Conservation (phyloP, 2,113 vertebrate genomes). For the Gulo gulo region DNA sequence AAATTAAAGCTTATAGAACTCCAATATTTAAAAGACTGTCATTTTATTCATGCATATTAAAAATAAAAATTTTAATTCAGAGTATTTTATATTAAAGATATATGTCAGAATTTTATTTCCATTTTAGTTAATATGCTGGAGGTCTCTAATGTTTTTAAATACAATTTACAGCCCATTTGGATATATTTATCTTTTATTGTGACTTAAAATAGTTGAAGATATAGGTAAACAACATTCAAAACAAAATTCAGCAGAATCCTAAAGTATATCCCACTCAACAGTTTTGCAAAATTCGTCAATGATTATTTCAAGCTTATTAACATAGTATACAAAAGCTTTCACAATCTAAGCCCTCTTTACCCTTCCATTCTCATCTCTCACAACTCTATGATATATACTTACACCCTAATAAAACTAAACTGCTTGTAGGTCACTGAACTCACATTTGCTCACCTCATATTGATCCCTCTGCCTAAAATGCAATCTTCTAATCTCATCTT, state of each 20-base stretch:
- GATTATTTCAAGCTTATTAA: background rate
- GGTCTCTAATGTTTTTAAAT: background rate
- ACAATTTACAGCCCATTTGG: background rate
- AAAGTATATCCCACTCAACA: background rate
- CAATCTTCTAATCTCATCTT: background rate
- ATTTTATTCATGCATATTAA: background rate
- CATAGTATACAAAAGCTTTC: background rate
- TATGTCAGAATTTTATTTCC: background rate
- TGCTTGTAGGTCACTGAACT: background rate
- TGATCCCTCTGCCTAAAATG: background rate
- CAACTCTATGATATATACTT: background rate
- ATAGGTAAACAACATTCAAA: background rate
- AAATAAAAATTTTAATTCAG: background rate
- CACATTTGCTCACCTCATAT: background rate
- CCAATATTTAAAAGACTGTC: background rate
- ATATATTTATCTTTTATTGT: background rate
- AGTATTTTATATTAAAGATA: background rate
- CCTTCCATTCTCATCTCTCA: background rate
- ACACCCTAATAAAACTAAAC: background rate
- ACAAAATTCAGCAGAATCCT: background rate
- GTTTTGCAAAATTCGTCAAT: background rate
- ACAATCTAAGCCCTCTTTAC: background rate
- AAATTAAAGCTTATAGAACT: background rate
- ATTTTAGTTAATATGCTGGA: background rate
- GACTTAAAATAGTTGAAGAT: background rate